Base-by-base conservation (phyloP, 2,888 invertebrate species). In the Diogma glabrata region DNA sequence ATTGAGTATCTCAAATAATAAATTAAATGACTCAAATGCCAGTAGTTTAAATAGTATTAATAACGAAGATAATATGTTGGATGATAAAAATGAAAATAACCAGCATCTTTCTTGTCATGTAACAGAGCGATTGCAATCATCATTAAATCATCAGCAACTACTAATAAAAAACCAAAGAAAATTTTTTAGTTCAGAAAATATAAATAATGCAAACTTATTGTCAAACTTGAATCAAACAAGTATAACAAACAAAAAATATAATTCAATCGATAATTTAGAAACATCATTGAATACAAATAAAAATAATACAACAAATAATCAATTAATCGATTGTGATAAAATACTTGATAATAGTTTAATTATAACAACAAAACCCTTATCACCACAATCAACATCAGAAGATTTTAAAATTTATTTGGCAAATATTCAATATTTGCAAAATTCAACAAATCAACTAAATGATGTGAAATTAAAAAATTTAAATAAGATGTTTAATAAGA, bases 331-430 rank as follows among this genome's bases (percentile, higher is more conserved):
- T 24, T 24, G 4, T 26, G 46, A 46, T 46, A 24, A 46, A 10
- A n/a, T n/a, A n/a, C 14, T 24, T 17, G 24, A 46, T 46, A 46
- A 46, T 48, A 30, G 67, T 20, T 65, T 77, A 60, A 75, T 77
- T 63, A 73, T 80, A 14, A 77, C 78, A 1, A 79, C 82, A 0
- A 81, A 81, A 54, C 76, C 82, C 1, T 60, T 84, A 1, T 81
- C 81, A 30, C 79, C 79, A 1, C 79, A 79, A 56, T 77, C 75
- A 20, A 79, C 79, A 0, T 78, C 79, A 0, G 83, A 83, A 62
- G 84, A 84, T 60, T 84, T 84, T 56, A 76, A 82, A 60, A 65
- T 81, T 53, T 84, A 84, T 62, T 66, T 84, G 55, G 83, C 83
- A 19, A 83, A 83, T 60, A 79, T 84, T 66, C 83, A 84, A 59